Evolutionary conservation across 2,888 invertebrate species (phyloP), one percentile per base, ranked within the genome.

Genomic region (Melinopterus prodromus): DNA sequence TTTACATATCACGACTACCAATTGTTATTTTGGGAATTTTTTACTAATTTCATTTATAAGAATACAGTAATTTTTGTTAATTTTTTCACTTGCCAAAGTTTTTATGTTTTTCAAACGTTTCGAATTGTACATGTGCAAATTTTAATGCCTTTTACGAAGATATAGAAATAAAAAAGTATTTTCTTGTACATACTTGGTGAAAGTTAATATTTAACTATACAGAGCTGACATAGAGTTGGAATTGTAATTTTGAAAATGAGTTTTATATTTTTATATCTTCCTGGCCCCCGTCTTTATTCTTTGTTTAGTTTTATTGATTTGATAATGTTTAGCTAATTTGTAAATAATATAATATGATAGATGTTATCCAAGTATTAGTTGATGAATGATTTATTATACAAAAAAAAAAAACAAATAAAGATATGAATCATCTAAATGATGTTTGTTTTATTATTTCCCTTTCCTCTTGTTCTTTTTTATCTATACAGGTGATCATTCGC

Each of bases 281-380:
- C 71, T 37, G 69, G 69, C 78, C 70, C 74, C 26, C 14, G 71
- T 69, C 71, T 76, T 36, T 72, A 74, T 79, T 72, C 75, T 70
- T 72, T 71, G 70, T 78, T 79, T 71, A 75, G 71, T 80, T 77
- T 75, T 77, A 80, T 71, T 81, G 78, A 78, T 79, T 81, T 78
- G 79, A 77, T 86, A 74, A 74, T 37, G 26, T 74, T 74, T 74
- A 86, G 84, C 82, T 83, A 86, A 87, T 86, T 87, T 88, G 88
- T 88, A 88, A 74, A 74, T 74, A 74, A 74, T 74, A 88, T 88
- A 88, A 86, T 84, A 87, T 86, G 84, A 86, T 87, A 87, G 86
- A 86, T 88, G 87, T 88, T 88, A 87, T 88, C 86, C 83, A 86
- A 87, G 86, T 87, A 87, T 87, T 87, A 87, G 86, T 87, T 74